Percentiles rank a stretch among this genome's conserved stretches.
Evolutionary conservation across 1,140 invertebrate species (phyloP).

Genomic region (Magallana angulata): DNA sequence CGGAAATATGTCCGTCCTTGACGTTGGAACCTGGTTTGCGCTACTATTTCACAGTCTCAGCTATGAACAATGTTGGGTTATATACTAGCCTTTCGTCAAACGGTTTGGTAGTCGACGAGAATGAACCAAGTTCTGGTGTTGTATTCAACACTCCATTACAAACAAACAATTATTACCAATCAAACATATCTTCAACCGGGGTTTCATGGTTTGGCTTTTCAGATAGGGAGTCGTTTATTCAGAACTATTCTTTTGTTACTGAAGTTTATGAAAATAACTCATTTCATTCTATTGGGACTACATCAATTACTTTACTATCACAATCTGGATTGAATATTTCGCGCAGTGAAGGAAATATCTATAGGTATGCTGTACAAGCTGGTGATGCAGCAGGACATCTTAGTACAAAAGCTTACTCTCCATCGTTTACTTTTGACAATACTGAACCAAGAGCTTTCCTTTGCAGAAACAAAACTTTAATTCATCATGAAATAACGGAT

Average conservation of each 20-base stretch:
- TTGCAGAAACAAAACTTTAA: neutral
- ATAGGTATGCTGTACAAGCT: neutral
- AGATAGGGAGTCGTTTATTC: neutral
- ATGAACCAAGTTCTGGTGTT: neutral
- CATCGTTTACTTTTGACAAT: neutral
- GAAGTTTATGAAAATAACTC: neutral
- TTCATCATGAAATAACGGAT: neutral
- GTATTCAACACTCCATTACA: constrained; percentile 4
- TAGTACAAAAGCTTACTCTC: neutral
- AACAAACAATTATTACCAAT: neutral
- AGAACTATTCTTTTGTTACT: neutral
- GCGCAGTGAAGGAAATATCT: neutral
- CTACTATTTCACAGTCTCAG: neutral
- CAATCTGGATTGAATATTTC: neutral
- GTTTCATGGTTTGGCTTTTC: constrained; percentile 1
- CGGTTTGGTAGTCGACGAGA: neutral
- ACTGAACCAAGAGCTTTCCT: neutral
- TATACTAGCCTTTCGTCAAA: neutral
- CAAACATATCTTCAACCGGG: neutral
- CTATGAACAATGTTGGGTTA: neutral
- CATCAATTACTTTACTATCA: neutral
- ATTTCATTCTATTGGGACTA: neutral
- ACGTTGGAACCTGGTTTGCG: neutral
- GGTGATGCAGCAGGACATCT: neutral
- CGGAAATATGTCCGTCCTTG: neutral